phyloP scores from a whole-genome alignment of 2,797 vertebrate genomes.

The Psittacula derbiana region DNA sequence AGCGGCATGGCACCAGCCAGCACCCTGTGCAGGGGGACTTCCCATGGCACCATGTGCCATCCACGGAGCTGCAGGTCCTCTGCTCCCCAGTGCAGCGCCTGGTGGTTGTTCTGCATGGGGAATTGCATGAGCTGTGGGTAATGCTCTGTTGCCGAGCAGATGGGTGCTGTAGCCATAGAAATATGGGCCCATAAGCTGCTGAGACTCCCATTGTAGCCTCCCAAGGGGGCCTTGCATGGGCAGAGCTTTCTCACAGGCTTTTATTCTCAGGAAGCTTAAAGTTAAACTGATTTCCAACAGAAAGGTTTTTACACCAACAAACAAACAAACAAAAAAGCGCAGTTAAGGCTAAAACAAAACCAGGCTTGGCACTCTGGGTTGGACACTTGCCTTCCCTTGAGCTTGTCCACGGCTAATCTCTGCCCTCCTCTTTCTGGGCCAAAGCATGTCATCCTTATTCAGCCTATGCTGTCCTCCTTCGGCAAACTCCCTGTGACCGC shows the following conservation, averaged over 20 bases:
- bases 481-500: neutral
- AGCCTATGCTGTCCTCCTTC: neutral
- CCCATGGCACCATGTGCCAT: accelerated
- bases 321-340: conserved; percentile 79
- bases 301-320: conserved; percentile 78
- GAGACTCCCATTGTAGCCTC: conserved; percentile 53
- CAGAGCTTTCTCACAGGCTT: conserved; percentile 74
- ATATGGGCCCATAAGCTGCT: conserved; percentile 4
- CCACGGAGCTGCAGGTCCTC: accelerated
- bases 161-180: conserved; percentile 59
- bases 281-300: conserved; percentile 76
- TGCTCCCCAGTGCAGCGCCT: neutral
- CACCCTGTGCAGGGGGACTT: neutral
- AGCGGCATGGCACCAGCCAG: accelerated
- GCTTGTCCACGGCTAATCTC: conserved; percentile 54
- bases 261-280: conserved; percentile 75
- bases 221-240: conserved; percentile 35
- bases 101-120: neutral
- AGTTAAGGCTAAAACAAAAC: conserved; percentile 75
- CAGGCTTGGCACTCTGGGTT: conserved; percentile 70
- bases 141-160: conserved; percentile 5
- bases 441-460: conserved; percentile 61
- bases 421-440: conserved; percentile 64
- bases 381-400: conserved; percentile 70
- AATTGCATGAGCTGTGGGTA: neutral